Percentiles rank a stretch among this genome's conserved stretches.
Conservation (phyloP, 2,113 vertebrate genomes). For the Xiphias gladius region DNA sequence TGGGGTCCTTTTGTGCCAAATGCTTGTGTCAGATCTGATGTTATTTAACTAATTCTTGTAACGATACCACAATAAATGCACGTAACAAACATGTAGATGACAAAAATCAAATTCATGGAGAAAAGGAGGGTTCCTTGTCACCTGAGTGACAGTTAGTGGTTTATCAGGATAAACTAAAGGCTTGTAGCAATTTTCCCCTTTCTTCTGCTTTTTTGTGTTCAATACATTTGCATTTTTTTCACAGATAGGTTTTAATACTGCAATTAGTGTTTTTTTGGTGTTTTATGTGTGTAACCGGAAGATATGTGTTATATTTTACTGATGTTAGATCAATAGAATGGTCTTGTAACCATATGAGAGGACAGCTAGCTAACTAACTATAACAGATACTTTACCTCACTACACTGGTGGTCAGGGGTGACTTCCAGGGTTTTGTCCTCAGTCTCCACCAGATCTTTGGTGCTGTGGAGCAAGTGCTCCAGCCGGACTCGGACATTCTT, state of each 20-base stretch:
- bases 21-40: background rate
- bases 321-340: background rate
- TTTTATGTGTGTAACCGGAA: background rate
- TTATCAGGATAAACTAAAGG: too few species aligned
- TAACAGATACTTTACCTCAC: constrained; percentile 71
- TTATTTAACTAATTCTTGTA: too few species aligned
- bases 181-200: too few species aligned
- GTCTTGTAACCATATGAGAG: background rate
- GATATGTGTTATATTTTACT: background rate
- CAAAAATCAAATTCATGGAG: background rate
- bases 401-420: constrained; percentile 76
- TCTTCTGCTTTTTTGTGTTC: too few species aligned
- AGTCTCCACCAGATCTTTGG: constrained; percentile 69
- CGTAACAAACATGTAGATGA: background rate
- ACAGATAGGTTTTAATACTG: background rate
- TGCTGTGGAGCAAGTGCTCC: constrained; percentile 79
- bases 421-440: constrained; percentile 61
- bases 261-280: background rate
- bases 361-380: background rate
- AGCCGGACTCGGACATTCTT: constrained; percentile 75
- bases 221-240: too few species aligned
- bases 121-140: background rate
- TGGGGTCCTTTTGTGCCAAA: background rate
- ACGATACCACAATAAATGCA: background rate
- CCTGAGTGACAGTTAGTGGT: too few species aligned